A percentile compares a stretch with the other conserved stretches of the same genome.
Evolutionary conservation across 2,888 invertebrate genomes (phyloP).

Genomic region (Dyspetes luteomarginatus): DNA sequence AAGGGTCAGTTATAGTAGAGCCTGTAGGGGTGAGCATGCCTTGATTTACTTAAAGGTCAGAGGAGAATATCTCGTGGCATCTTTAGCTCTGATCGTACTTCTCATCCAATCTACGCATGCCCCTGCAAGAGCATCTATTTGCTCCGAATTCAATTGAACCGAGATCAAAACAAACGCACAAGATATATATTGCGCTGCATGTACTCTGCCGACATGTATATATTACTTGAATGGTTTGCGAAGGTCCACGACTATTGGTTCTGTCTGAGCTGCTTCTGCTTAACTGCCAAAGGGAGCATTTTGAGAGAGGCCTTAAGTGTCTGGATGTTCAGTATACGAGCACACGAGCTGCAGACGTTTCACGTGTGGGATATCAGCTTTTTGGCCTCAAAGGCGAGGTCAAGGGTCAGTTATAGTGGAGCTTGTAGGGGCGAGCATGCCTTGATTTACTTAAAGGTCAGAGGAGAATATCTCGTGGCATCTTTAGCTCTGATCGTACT

Average conservation of each 20-base stretch:
- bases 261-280: slow-evolving; percentile 6
- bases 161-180: slow-evolving; percentile 59
- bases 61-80: too few relatives aligned
- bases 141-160: slow-evolving; percentile 60
- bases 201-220: not conserved
- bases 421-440: not conserved
- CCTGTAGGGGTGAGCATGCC: not conserved
- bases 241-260: slow-evolving; percentile 18
- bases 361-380: slow-evolving; percentile 13
- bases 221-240: not conserved
- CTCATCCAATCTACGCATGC: too few relatives aligned
- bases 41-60: slow-evolving; percentile 49
- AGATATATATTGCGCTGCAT: slow-evolving; percentile 15
- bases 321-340: not conserved
- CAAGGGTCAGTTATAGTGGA: slow-evolving; percentile 30
- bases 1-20: slow-evolving; percentile 29
- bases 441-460: slow-evolving; percentile 49
- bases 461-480: too few relatives aligned
- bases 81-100: too few relatives aligned
- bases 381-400: slow-evolving; percentile 16
- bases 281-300: slow-evolving; percentile 6
- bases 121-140: slow-evolving; percentile 34
- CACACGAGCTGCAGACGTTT: not conserved
- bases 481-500: too few relatives aligned
- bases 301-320: slow-evolving; percentile 1